phyloP scores from a whole-genome alignment of 35 echinoderm and acorn worm species.

The Nesometra sesokonis region DNA sequence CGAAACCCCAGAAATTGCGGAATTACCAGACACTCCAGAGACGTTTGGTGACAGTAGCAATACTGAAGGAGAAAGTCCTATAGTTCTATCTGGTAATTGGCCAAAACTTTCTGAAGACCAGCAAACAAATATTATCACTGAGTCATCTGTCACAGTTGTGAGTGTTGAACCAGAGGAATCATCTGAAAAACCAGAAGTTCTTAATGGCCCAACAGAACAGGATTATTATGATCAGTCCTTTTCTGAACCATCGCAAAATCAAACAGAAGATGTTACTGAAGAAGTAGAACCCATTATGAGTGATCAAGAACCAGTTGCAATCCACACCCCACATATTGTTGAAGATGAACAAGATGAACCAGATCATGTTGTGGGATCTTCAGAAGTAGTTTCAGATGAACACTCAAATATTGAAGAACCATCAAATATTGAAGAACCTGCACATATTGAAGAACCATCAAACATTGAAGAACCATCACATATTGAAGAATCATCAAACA shows the following conservation, averaged over 20 bases:
- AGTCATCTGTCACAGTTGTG: background rate
- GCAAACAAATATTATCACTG: background rate
- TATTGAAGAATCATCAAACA: too few species aligned
- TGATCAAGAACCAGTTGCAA: background rate
- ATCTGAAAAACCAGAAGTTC: constrained; percentile 1
- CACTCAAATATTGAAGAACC: background rate
- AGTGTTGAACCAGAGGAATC: background rate
- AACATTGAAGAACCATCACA: too few species aligned
- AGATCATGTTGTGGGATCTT: background rate
- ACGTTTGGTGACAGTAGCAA: constrained; percentile 13
- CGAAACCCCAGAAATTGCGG: constrained; percentile 78
- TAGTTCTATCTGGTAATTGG: background rate
- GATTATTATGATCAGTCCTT: constrained; percentile 84
- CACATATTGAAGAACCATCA: too few species aligned
- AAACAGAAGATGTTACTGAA: background rate
- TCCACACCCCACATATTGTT: constrained; percentile 10
- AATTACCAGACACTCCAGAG: constrained; percentile 94
- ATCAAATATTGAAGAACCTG: too few species aligned
- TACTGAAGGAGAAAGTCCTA: background rate
- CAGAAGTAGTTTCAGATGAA: background rate
- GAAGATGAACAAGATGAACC: background rate
- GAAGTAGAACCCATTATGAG: background rate
- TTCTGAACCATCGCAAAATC: background rate
- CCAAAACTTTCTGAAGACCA: background rate
- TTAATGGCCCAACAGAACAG: constrained; percentile 88